Percentiles rank a stretch among this genome's conserved stretches.
Conservation (phyloP, 1,140 invertebrate genomes). For the Papilio xuthus region DNA sequence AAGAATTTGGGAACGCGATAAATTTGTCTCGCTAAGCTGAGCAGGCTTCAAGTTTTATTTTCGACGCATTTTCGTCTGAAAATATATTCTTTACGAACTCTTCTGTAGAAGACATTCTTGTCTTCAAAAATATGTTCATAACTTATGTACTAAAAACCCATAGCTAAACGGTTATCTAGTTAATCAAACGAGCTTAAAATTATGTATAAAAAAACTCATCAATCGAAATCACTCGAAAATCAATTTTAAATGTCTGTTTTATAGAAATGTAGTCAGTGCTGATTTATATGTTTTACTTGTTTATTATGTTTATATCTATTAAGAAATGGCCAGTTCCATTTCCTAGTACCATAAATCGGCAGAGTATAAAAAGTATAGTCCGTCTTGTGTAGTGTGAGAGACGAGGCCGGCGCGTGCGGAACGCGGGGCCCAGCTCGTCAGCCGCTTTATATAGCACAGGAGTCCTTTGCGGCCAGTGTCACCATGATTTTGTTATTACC, state of each 20-base stretch:
- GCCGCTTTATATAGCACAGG: constrained; percentile 31
- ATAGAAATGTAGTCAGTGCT: not conserved
- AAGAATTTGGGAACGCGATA: constrained; percentile 28
- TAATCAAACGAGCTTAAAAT: no score
- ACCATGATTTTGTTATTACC: not conserved
- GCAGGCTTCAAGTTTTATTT: constrained; percentile 8
- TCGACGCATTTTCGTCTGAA: constrained; percentile 34
- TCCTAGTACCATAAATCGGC: constrained; percentile 23
- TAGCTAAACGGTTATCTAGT: not conserved
- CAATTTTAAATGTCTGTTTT: not conserved
- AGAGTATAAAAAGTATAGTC: constrained; percentile 20
- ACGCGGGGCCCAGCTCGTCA: constrained; percentile 26
- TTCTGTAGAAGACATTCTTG: not conserved
- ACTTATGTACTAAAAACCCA: not conserved
- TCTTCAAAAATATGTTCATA: not conserved
- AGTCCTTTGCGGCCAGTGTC: constrained; percentile 30
- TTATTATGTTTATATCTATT: not conserved
- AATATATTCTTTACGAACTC: constrained; percentile 24
- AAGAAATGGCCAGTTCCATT: constrained; percentile 11
- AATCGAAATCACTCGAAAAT: no score
- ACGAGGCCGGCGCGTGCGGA: constrained; percentile 32
- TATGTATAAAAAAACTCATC: no score
- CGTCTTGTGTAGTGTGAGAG: constrained; percentile 5
- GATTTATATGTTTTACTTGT: not conserved
- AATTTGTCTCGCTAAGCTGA: constrained; percentile 27